Base-by-base conservation (phyloP, 2,797 vertebrate genomes). In the Melanotaenia pygmaea region DNA sequence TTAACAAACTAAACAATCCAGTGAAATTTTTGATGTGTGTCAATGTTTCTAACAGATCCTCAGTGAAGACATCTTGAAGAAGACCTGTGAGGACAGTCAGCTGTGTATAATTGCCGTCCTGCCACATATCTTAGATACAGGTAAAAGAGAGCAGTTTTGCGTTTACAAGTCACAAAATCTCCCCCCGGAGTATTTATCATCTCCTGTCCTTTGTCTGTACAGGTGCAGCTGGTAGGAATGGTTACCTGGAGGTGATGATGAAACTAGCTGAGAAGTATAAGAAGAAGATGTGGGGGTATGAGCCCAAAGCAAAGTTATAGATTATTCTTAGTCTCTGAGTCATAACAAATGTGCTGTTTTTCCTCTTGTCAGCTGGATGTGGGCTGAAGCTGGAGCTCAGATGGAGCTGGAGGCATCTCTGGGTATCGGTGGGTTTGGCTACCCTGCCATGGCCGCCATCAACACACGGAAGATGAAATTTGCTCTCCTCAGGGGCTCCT, bases 231-330 rank as follows among this genome's bases (percentile, higher is more conserved):
- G 98, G 98, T 64, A 96, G 98, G 87, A 99, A 97, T 67, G 80
- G 94, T 69, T 99, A 99, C 67, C 83, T 99, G 81, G 96, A 97
- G 22, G 96, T 98, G 77, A 96, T 99, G 95, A 85, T 93, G 59
- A 97, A 95, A 83, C 92, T 99, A 96, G 96, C 97, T 53, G 97
- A 99, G 50, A 99, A 98, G 85, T 98, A 99, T 90, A 99, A 99
- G 91, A 99, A 99, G 95, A 99, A 98, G 92, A 97, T 96, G 95
- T 99, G 98, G 98, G 98, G 98, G 98, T 99, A 81, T 82, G 88
- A 18, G 67, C n/a, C 20, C 34, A 8, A 30, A 5, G 13, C 20
- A 6, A 7, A 28, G 6, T 32, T 18, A 0, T 5, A 0, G 18
- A n/a, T 50, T 40, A 24, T 51, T 13, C 43, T 3, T 3, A 14